phyloP scores from a whole-genome alignment of 2,113 vertebrate genomes.

The Microcebus lehilahytsara region DNA sequence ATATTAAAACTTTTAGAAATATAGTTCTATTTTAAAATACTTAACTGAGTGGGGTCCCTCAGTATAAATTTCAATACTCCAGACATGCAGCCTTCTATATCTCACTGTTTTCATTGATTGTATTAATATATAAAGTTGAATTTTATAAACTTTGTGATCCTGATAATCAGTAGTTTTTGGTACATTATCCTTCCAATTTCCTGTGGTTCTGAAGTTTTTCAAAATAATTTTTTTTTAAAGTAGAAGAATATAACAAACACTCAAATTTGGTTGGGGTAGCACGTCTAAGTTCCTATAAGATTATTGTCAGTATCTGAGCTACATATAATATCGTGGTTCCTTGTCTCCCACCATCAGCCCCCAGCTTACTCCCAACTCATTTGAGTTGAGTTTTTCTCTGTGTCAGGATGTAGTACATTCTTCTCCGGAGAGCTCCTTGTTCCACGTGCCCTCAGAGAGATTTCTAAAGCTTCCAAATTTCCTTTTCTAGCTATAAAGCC shows the following conservation, averaged over 20 bases:
- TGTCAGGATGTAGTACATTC: not conserved
- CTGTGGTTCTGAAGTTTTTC: not conserved
- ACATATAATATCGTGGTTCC: too few species aligned
- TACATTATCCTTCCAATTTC: not conserved
- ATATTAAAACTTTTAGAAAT: not conserved
- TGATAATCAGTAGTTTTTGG: not conserved
- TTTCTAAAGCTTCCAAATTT: not conserved
- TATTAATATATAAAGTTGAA: not conserved
- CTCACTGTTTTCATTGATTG: not conserved
- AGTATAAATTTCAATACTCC: not conserved
- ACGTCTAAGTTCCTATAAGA: not conserved
- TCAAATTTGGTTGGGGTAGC: not conserved
- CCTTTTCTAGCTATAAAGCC: not conserved
- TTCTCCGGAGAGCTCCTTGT: not conserved
- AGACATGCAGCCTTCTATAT: not conserved
- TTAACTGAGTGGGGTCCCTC: not conserved
- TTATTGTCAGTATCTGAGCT: not conserved
- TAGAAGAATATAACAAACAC: not conserved
- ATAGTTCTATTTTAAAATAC: not conserved
- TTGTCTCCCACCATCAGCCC: too few species aligned
- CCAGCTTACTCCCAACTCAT: not conserved
- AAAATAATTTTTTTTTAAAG: not conserved
- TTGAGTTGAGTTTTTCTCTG: not conserved
- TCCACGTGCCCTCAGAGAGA: not conserved
- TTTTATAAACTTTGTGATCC: not conserved